phyloP scores from a whole-genome alignment of 2,113 vertebrate genomes.

The Corydoras sp. region DNA sequence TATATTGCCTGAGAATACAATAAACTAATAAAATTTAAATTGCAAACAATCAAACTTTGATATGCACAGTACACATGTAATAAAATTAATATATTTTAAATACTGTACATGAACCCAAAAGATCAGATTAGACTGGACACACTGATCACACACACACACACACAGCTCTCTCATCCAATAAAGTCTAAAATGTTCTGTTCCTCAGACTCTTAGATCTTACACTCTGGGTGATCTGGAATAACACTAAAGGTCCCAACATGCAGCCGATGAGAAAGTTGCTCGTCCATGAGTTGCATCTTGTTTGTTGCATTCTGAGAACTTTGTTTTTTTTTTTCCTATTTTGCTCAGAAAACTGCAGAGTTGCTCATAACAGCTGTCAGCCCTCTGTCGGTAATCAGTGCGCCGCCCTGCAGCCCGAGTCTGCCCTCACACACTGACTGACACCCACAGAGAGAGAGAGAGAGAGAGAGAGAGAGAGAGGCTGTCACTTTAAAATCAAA shows the following conservation, averaged over 20 bases:
- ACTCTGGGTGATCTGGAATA: constrained; percentile 51
- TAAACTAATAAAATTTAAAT: neutral
- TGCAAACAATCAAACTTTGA: neutral
- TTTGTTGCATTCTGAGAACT: constrained; percentile 36
- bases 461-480: no score
- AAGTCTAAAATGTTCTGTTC: neutral
- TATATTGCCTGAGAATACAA: no score
- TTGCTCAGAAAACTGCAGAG: neutral
- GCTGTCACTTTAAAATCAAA: constrained; percentile 29
- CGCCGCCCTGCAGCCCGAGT: neutral
- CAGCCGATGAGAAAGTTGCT: constrained; percentile 34
- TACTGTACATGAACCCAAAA: neutral
- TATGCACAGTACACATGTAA: neutral
- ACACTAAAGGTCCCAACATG: constrained; percentile 44
- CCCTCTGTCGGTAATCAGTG: neutral
- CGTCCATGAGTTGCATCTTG: constrained; percentile 10
- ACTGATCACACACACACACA: neutral
- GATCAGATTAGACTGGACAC: neutral
- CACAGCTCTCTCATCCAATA: no score
- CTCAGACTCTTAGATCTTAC: neutral
- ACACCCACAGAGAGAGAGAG: neutral
- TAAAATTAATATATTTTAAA: neutral
- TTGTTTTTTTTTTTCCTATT: neutral
- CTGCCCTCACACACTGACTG: neutral
- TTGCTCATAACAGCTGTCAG: constrained; percentile 11